A percentile compares a stretch with the other conserved stretches of the same genome.
Evolutionary conservation across 2,113 vertebrate species (phyloP).

Genomic region (Gadus macrocephalus): DNA sequence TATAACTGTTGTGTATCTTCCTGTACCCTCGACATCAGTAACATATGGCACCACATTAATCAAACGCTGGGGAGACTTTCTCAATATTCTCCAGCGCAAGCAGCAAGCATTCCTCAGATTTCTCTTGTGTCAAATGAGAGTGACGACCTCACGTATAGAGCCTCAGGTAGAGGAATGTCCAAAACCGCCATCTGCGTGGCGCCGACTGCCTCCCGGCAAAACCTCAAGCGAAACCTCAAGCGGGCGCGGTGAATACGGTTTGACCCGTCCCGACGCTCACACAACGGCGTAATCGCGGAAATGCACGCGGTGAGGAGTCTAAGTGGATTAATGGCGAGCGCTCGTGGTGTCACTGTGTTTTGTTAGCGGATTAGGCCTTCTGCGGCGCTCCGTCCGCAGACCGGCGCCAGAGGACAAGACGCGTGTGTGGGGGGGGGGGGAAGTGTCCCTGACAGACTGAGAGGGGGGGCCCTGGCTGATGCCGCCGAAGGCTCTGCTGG

Average conservation of each 20-base stretch:
- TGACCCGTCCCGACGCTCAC: constrained; percentile 30
- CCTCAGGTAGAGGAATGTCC: constrained; percentile 12
- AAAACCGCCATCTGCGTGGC: constrained; percentile 21
- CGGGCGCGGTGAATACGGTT: constrained; percentile 58
- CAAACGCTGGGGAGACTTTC: too few species aligned
- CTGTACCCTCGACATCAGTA: too few species aligned
- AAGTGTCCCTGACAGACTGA: constrained; percentile 18
- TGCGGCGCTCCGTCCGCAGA: constrained; percentile 26
- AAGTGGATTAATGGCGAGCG: constrained; percentile 65
- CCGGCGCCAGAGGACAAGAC: constrained; percentile 32
- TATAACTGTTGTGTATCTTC: too few species aligned
- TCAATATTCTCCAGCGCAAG: too few species aligned
- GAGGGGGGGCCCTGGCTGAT: neutral
- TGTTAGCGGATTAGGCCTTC: constrained; percentile 55
- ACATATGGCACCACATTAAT: too few species aligned
- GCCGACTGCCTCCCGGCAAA: constrained; percentile 13
- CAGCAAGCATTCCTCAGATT: too few species aligned
- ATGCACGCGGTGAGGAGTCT: constrained; percentile 54
- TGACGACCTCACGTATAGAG: neutral
- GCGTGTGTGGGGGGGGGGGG: constrained; percentile 19
- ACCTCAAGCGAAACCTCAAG: constrained; percentile 13
- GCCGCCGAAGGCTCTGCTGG: neutral
- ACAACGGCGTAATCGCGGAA: constrained; percentile 53
- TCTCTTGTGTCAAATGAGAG: too few species aligned
- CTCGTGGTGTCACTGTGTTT: constrained; percentile 62